Base-by-base conservation (phyloP, 2,888 invertebrate genomes). In the Eilema griseolum region DNA sequence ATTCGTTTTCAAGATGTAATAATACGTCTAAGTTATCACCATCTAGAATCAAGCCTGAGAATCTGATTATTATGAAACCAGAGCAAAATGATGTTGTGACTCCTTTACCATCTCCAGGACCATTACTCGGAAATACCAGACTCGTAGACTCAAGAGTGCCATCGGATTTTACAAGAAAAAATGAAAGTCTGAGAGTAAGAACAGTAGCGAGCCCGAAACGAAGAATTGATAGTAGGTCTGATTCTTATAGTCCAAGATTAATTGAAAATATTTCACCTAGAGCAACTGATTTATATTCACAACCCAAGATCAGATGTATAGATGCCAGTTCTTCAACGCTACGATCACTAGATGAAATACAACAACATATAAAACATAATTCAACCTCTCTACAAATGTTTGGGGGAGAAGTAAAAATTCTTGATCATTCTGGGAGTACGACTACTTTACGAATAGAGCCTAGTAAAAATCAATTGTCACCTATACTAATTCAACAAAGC, bases 81-180 rank as follows among this genome's bases (percentile, higher is more conserved):
- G 95, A 95, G 79, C 83, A 88, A 60, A 94, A 77, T 76, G 96
- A 96, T 79, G 90, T 96, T 61, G 95, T 95, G 74, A 95, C 96
- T 61, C 97, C 98, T 0, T 90, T 98, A 63, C 97, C 97, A 61
- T 98, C 98, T 5, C 98, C 98, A 0, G 98, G 98, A 0, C 98
- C 98, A 0, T 93, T 98, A 75, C 94, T 98, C 31, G 98, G 98
- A 8, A 98, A 97, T 85, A 98, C 98, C 2, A 96, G 98, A 66
- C 93, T 98, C 56, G 97, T 98, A 23, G 98, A 98, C 79, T 92
- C 96, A 16, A 92, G 94, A 83, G 79, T 86, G 56, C 86, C 93
- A 52, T 81, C 89, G 57, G 96, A 96, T 71, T 94, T 93, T 70
- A 85, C 86, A 64, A 90, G 91, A 78, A 94, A 91, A 87, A 85